These are phyloP conservation scores for Pristionchus exspectatus DNA, from an alignment of 2,888 invertebrate genomes.

Conservation along the genomic window DNA sequence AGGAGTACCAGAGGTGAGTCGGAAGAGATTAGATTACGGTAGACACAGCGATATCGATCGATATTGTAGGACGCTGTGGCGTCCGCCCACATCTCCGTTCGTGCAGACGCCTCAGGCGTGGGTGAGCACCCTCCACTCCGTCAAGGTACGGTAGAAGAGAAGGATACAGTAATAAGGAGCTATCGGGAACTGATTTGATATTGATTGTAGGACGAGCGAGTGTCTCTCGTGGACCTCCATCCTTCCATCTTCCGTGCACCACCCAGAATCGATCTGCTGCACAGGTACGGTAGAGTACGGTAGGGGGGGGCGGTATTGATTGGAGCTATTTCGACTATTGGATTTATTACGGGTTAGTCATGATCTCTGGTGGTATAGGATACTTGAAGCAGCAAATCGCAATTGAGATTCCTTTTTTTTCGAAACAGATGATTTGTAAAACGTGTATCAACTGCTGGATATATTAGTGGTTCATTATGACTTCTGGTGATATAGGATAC, in stretches of 20 bases:
- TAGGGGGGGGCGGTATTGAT: background rate
- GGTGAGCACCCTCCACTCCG: constrained; percentile 64
- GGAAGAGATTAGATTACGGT: background rate
- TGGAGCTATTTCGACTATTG: background rate
- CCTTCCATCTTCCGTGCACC: constrained; percentile 82
- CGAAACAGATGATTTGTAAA: too few species aligned
- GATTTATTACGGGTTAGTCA: background rate
- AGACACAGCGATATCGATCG: background rate
- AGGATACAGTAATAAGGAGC: background rate
- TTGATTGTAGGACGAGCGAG: constrained; percentile 60
- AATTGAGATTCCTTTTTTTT: too few species aligned
- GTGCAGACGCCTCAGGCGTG: constrained; percentile 67
- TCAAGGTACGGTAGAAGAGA: constrained; percentile 51
- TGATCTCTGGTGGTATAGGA: too few species aligned
- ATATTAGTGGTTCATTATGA: too few species aligned
- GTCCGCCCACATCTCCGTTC: constrained; percentile 64
- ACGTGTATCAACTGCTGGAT: too few species aligned
- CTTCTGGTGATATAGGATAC: too few species aligned
- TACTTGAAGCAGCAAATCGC: too few species aligned
- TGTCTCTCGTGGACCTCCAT: constrained; percentile 86
- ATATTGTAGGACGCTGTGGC: constrained; percentile 58
- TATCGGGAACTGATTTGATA: background rate
- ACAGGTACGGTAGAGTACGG: constrained; percentile 58
- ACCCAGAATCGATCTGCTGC: constrained; percentile 75
- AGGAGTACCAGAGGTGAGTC: constrained; percentile 40